Evolutionary conservation across 2,888 invertebrate genomes (phyloP).

Genomic region (Anodontia alba): DNA sequence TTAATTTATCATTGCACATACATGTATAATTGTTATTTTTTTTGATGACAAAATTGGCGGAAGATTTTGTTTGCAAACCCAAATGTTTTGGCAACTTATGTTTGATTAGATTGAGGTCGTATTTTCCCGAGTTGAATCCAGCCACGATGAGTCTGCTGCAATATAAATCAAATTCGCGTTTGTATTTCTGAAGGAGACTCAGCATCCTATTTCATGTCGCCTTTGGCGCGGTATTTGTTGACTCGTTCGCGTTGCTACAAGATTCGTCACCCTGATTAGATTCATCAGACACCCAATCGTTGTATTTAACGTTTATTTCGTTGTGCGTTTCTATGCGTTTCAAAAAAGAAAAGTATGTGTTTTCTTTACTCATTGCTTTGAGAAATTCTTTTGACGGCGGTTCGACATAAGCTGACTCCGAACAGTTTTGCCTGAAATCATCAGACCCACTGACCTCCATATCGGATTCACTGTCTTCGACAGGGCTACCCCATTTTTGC

Average conservation of each 20-base stretch:
- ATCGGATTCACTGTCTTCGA: too few relatives aligned
- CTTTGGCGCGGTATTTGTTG: neutral
- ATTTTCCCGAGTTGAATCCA: neutral
- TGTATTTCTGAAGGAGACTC: neutral
- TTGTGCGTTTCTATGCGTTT: neutral
- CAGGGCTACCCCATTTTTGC: too few relatives aligned
- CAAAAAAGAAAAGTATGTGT: constrained; percentile 4
- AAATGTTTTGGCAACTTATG: constrained; percentile 12
- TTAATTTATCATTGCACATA: constrained; percentile 6
- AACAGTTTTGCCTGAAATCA: neutral
- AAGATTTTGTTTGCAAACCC: constrained; percentile 9
- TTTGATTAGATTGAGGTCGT: neutral
- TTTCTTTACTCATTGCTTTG: constrained; percentile 22
- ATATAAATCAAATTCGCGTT: too few relatives aligned
- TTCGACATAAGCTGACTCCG: neutral
- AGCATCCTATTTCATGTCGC: neutral
- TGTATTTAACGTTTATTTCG: neutral
- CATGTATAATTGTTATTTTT: constrained; percentile 7
- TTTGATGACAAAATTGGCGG: constrained; percentile 24
- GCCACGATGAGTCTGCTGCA: neutral
- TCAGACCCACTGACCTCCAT: neutral
- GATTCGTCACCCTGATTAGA: neutral
- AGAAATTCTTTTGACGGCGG: constrained; percentile 29
- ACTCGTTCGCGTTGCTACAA: neutral
- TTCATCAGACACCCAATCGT: neutral